Evolutionary conservation across 2,888 invertebrate genomes (phyloP).

Genomic region (Hypercompe scribonia): DNA sequence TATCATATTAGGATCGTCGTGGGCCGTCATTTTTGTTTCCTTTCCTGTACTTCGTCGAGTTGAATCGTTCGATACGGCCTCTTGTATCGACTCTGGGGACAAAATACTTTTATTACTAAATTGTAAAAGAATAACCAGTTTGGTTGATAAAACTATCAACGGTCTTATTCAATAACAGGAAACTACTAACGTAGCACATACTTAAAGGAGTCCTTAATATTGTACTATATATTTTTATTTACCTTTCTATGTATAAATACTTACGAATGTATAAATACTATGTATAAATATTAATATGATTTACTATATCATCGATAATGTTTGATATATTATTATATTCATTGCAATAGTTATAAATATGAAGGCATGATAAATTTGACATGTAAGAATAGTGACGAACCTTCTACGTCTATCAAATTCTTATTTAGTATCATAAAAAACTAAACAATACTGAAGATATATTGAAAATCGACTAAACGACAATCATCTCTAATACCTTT

Average conservation of each 20-base stretch:
- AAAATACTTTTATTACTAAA: constrained; percentile 32
- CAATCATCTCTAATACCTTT: too few species aligned
- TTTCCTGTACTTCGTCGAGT: constrained; percentile 54
- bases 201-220: not conserved
- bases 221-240: not conserved
- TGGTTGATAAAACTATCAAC: not conserved
- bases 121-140: not conserved
- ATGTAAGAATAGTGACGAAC: not conserved
- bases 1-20: constrained; percentile 80
- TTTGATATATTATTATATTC: not conserved
- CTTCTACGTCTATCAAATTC: not conserved
- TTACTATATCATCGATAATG: not conserved
- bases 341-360: not conserved
- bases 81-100: constrained; percentile 67
- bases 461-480: not conserved
- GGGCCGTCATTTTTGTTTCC: constrained; percentile 74
- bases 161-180: not conserved
- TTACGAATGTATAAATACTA: constrained; percentile 3
- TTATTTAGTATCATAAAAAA: not conserved
- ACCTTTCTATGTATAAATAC: not conserved
- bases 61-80: constrained; percentile 67
- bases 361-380: not conserved
- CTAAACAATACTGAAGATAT: not conserved
- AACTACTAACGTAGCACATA: not conserved
- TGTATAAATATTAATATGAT: not conserved